Percentiles rank a stretch among this genome's conserved stretches.
phyloP scores from a whole-genome alignment of 2,797 vertebrate genomes.

The Pristis pectinata region DNA sequence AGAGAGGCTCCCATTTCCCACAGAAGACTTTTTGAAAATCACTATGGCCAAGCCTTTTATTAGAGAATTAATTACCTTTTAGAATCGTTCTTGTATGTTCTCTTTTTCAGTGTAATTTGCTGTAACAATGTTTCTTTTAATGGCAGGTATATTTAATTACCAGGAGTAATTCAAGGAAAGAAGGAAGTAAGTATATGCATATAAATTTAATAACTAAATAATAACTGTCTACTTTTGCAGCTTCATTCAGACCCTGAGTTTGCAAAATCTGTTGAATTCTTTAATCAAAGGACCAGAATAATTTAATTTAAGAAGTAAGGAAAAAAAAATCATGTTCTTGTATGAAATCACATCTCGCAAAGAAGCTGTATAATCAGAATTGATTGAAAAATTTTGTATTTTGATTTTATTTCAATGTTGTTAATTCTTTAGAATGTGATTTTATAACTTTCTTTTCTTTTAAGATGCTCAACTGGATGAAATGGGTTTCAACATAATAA shows the following conservation, averaged over 20 bases:
- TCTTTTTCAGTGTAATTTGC: not conserved
- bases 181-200: conserved; percentile 59
- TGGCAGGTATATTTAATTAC: conserved; percentile 55
- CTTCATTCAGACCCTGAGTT: conserved; percentile 50
- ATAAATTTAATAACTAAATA: conserved; percentile 10
- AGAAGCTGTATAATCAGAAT: not conserved
- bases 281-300: not conserved
- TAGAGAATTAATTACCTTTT: not conserved
- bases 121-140: conserved; percentile 19
- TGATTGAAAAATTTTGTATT: not conserved
- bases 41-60: not conserved
- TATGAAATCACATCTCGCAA: too few relatives aligned
- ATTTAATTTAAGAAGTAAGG: not conserved
- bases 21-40: too few relatives aligned
- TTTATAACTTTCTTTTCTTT: not conserved
- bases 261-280: not conserved
- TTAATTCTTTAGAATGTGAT: too few relatives aligned
- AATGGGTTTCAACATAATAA: conserved; percentile 78
- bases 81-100: not conserved
- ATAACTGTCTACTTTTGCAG: not conserved
- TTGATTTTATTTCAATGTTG: not conserved
- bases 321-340: not conserved
- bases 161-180: conserved; percentile 61
- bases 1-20: too few relatives aligned
- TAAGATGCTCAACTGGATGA: conserved; percentile 81